These are phyloP conservation scores for Pseudorasbora parva DNA, from an alignment of 2,113 vertebrate species.

Conservation along the genomic window DNA sequence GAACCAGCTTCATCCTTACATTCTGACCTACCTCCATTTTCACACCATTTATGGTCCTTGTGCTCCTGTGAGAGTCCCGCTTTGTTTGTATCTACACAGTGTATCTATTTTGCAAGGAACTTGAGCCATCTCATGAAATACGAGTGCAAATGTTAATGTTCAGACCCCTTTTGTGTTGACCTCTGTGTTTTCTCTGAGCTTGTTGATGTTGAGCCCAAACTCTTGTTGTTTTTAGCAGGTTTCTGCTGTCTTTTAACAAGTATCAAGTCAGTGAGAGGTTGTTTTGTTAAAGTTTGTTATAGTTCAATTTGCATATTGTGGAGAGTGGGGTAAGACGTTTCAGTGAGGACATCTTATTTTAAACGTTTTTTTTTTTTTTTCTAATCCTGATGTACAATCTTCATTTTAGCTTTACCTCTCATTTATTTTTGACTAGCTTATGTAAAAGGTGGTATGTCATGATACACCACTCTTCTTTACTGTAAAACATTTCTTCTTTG, in stretches of 20 bases:
- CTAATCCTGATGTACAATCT: not conserved
- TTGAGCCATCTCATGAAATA: conserved; percentile 29
- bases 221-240: conserved; percentile 11
- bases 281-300: not conserved
- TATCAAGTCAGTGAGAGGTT: not conserved
- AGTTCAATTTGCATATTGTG: not conserved
- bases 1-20: conserved; percentile 2
- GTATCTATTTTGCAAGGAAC: conserved; percentile 43
- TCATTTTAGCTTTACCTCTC: not conserved
- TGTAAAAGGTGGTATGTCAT: not conserved
- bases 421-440: not conserved
- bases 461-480: not conserved
- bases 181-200: conserved; percentile 37
- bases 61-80: conserved; percentile 3
- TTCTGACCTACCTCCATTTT: conserved; percentile 32
- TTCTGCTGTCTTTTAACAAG: not conserved
- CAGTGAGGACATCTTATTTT: not conserved
- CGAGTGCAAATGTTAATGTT: conserved; percentile 5
- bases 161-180: conserved; percentile 18
- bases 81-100: conserved; percentile 24
- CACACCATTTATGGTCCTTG: conserved; percentile 55
- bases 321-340: not conserved
- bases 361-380: too few relatives aligned
- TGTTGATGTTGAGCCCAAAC: conserved; percentile 36
- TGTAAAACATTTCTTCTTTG: not conserved